Evolutionary conservation across 2,797 vertebrate genomes (phyloP), one percentile per base, ranked within the genome.

Genomic region (Peromyscus aztecus): DNA sequence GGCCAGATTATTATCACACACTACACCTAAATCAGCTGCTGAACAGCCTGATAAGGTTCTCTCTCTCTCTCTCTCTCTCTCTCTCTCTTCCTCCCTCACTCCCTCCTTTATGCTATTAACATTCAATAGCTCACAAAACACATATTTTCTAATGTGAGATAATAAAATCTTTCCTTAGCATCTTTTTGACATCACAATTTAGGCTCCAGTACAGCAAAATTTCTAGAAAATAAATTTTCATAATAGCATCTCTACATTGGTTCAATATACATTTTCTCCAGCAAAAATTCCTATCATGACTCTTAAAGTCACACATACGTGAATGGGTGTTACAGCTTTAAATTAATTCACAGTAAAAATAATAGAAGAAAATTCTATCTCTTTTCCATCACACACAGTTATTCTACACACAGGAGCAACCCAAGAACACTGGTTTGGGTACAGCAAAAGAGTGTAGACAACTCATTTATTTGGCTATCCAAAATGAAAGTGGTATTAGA

Each of bases 191-290:
- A 31, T 90, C 19, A 90, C 93, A 46, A 67, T 24, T 4, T 80
- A 52, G 29, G 23, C 49, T 77, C 29, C 4, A 63, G n/a, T 40
- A 87, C 0, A 76, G 81, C 6, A 90, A 94, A 55, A 34, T 61
- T 94, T 94, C 27, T 4, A 85, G 63, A 65, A 84, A 87, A n/a
- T 69, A 71, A 7, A 88, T 85, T 90, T 80, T 67, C 29, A 73
- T 17, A 83, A 29, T 31, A 31, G 52, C 29, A 52, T 17, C 75
- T 75, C 55, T 81, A 34, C 10, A 73, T 40, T 63, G 27, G 27
- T 43, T 84, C 24, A 43, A 23, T 40, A 73, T 11, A 75, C 11
- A 69, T 16, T 94, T 46, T 80, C 80, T 94, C 4, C 21, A 65
- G 37, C 29, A 80, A 52, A 94, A 69, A 23, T 76, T 89, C 12